phyloP scores from a whole-genome alignment of 2,113 vertebrate genomes.

The Oreocharis arfaki region DNA sequence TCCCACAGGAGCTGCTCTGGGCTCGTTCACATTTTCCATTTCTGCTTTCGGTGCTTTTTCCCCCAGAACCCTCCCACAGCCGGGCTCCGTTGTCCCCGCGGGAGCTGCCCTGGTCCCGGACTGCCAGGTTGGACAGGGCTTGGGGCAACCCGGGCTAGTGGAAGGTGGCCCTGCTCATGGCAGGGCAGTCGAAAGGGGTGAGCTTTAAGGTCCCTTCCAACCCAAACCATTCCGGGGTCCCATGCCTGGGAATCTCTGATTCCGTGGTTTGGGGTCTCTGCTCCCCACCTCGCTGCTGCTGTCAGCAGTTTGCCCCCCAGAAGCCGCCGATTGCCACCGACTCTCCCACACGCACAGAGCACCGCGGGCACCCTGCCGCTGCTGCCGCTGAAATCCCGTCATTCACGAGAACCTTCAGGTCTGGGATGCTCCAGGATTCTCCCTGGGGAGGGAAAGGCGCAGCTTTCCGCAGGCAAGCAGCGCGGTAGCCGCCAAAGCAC shows the following conservation, averaged over 20 bases:
- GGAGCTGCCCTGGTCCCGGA: neutral
- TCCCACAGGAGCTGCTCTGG: neutral
- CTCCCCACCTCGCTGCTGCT: neutral
- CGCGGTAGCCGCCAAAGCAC: neutral
- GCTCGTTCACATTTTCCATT: neutral
- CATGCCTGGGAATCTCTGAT: neutral
- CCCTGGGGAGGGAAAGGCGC: neutral
- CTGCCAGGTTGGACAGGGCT: neutral
- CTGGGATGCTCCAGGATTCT: neutral
- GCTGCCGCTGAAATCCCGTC: neutral
- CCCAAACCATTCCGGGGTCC: neutral
- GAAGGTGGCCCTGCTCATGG: neutral
- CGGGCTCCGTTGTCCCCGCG: accelerated
- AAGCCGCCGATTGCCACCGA: accelerated
- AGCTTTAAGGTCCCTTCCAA: neutral
- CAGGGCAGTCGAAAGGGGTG: too few relatives aligned
- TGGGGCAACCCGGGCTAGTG: neutral
- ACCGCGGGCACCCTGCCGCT: accelerated
- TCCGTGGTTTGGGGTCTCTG: neutral
- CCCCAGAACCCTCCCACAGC: neutral
- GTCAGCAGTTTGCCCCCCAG: neutral
- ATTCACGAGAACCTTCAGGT: accelerated
- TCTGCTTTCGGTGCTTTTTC: neutral
- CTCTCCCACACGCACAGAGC: neutral
- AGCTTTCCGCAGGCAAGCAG: neutral